These are phyloP conservation scores for Nyctibius grandis DNA, from an alignment of 2,797 vertebrate genomes.

Conservation along the genomic window DNA sequence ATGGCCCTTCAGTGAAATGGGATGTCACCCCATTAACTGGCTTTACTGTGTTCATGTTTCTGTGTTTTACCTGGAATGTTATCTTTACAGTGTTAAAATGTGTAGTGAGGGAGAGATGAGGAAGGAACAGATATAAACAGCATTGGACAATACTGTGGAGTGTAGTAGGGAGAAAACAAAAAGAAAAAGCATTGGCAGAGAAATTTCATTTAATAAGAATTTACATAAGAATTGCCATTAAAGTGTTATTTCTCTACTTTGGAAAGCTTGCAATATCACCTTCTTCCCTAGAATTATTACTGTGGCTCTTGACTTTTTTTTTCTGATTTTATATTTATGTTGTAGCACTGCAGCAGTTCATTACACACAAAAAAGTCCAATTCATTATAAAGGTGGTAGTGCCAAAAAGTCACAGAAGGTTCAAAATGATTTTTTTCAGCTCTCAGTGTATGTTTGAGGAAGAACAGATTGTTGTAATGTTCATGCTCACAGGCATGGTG, in stretches of 20 bases:
- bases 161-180: background rate
- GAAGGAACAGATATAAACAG: background rate
- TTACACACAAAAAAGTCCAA: conserved; percentile 33
- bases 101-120: background rate
- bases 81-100: background rate
- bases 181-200: background rate
- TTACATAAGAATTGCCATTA: background rate
- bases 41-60: background rate
- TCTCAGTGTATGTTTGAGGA: conserved; percentile 57
- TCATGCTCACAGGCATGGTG: background rate
- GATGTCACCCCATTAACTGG: background rate
- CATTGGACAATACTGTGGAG: background rate
- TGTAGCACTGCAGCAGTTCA: conserved; percentile 16
- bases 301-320: background rate
- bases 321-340: background rate
- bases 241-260: background rate
- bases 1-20: background rate
- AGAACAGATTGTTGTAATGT: conserved; percentile 61
- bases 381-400: conserved; percentile 24
- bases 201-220: background rate
- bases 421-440: conserved; percentile 66
- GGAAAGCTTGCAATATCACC: background rate
- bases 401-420: conserved; percentile 66
- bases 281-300: background rate
- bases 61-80: background rate